Evolutionary conservation across 2,113 vertebrate species (phyloP).

Genomic region (Machaerirhynchus nigripectus): DNA sequence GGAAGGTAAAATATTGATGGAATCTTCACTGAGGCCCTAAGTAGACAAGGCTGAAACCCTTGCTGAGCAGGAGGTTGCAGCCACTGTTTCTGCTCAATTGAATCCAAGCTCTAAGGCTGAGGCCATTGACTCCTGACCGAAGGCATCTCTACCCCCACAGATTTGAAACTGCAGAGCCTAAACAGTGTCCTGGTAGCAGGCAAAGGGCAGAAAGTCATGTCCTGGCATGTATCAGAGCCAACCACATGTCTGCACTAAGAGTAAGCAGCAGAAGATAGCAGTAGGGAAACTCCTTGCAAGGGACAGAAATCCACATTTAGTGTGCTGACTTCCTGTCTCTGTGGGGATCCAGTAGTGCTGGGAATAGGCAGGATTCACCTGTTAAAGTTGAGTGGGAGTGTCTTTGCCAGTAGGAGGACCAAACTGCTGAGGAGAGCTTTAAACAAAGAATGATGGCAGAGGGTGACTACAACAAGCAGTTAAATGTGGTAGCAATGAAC

Average conservation of each 20-base stretch:
- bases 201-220: background rate
- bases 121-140: background rate
- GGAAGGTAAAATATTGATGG: background rate
- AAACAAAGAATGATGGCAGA: background rate
- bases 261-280: background rate
- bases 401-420: background rate
- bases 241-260: background rate
- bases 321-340: background rate
- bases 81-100: background rate
- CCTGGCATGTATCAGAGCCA: fast-evolving
- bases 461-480: background rate
- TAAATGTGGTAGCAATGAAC: background rate
- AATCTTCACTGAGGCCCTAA: background rate
- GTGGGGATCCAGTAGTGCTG: background rate
- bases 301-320: background rate
- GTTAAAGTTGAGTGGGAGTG: background rate
- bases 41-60: background rate
- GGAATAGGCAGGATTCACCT: background rate
- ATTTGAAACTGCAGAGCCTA: background rate
- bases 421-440: background rate
- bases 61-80: background rate
- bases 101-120: background rate
- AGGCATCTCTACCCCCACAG: background rate
- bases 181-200: background rate
- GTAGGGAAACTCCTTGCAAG: background rate